Conservation (phyloP, 92 coral and sea anemone species). For the Epizoanthus fatuus region DNA sequence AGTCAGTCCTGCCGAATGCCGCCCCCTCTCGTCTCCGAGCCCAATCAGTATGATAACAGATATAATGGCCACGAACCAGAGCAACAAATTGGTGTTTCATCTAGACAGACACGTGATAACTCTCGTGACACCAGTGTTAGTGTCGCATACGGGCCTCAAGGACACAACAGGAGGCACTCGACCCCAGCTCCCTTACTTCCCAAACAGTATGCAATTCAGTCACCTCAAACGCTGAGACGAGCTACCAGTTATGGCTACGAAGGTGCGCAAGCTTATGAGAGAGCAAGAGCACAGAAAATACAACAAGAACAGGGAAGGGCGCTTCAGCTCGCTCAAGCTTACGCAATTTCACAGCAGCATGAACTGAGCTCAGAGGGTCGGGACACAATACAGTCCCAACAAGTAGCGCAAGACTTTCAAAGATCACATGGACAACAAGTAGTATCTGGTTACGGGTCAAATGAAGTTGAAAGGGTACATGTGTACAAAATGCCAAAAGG, state of each 20-base stretch:
- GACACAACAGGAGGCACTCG: constrained; percentile 10
- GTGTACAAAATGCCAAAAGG: background rate
- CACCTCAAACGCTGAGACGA: constrained; percentile 32
- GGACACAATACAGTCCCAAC: background rate
- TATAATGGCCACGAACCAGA: background rate
- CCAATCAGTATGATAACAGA: background rate
- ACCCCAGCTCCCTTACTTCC: constrained; percentile 2
- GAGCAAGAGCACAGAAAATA: background rate
- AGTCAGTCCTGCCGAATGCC: background rate
- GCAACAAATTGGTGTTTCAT: background rate
- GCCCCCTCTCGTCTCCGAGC: background rate
- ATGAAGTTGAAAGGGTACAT: background rate
- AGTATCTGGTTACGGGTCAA: background rate
- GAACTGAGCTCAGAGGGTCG: constrained; percentile 1
- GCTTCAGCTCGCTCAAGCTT: constrained; percentile 14
- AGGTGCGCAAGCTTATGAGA: background rate
- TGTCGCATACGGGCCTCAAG: background rate
- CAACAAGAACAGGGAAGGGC: background rate
- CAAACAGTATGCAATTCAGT: constrained; percentile 2
- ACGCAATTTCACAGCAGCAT: background rate
- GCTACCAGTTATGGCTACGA: constrained; percentile 37
- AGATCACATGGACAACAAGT: background rate
- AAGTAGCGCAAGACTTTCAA: background rate
- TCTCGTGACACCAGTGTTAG: background rate
- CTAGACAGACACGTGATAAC: background rate